Base-by-base conservation (phyloP, 2,888 invertebrate genomes). In the Paralinhomoeus sp. region DNA sequence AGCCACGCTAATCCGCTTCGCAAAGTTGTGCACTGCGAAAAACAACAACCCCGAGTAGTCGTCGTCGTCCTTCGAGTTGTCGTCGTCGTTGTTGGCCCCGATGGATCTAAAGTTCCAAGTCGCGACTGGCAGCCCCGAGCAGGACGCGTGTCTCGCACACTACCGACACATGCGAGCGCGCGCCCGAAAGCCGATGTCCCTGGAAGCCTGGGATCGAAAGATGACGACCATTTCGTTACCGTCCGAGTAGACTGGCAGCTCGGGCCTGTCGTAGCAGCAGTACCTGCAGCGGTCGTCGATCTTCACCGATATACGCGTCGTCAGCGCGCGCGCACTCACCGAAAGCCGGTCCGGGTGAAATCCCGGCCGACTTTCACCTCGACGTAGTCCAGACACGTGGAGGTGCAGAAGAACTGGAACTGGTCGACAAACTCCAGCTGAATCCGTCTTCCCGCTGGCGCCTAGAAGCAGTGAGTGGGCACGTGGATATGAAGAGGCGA, bases 161-260 rank as follows among this genome's bases (percentile, higher is more conserved):
- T n/a, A 44, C 50, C 46, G 18, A 56, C 56, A 52, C 2, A 49
- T 43, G 43, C 51, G 41, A 2, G 48, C 48, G 34, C 51, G 49
- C 15, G 54, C 46, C 39, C 51, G 52, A 45, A 57, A 57, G 2
- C 58, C 60, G 31, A 55, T 44, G 37, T 57, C 57, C 1, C 39
- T 45, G 9, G 54, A 49, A 2, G 51, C 45, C 40, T 54, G 53
- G 1, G 60, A 51, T 7, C 54, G 51, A 49, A 60, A 60, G 81
- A 89, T 71, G 74, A 83, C 82, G 1, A 84, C 67, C 76, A 83
- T 43, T 76, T 85, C 54, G 80, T 84, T 45, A 84, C 84, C 70
- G 83, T 87, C 80, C 82, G 89, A 89, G 80, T 87, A 56, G 82
- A 89, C 70, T 80, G 83, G 69, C 81, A 84, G 47, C 79, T 82